Percentiles rank a stretch among this genome's conserved stretches.
These are phyloP conservation scores for Vultur gryphus DNA, from an alignment of 2,797 vertebrate genomes.

Conservation along the genomic window DNA sequence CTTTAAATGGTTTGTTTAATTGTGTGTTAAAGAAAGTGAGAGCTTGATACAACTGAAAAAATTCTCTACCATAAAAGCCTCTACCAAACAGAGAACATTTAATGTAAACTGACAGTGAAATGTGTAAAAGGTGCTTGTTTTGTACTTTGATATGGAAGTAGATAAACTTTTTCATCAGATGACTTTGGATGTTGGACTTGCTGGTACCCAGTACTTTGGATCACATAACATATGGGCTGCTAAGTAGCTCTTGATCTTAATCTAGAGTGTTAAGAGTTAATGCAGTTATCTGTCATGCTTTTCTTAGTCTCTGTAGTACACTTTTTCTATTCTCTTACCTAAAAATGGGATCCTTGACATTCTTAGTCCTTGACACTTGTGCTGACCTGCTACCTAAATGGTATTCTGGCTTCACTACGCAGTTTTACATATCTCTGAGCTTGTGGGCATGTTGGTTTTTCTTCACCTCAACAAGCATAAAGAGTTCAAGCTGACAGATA, in stretches of 20 bases:
- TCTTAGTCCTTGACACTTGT: not conserved
- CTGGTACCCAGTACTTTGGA: not conserved
- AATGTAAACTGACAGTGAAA: not conserved
- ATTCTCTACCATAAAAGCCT: not conserved
- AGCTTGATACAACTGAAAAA: not conserved
- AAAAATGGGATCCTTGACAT: not conserved
- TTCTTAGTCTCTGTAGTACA: not conserved
- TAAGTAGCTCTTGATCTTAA: not conserved
- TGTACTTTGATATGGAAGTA: not conserved
- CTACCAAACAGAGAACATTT: not conserved
- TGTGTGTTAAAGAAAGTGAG: not conserved
- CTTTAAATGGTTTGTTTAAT: not conserved
- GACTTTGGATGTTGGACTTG: not conserved
- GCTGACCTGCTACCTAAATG: not conserved
- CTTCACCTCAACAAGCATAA: not conserved
- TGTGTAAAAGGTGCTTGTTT: not conserved
- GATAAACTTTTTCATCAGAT: not conserved
- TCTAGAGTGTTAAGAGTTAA: not conserved
- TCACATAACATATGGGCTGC: not conserved
- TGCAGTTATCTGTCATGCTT: not conserved
- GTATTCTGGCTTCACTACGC: not conserved
- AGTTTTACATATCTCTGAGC: not conserved
- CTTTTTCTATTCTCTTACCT: not conserved
- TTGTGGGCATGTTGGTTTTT: not conserved
- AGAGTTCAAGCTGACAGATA: not conserved